Conservation (phyloP, 2,888 invertebrate species). For the Panzeria rudis region DNA sequence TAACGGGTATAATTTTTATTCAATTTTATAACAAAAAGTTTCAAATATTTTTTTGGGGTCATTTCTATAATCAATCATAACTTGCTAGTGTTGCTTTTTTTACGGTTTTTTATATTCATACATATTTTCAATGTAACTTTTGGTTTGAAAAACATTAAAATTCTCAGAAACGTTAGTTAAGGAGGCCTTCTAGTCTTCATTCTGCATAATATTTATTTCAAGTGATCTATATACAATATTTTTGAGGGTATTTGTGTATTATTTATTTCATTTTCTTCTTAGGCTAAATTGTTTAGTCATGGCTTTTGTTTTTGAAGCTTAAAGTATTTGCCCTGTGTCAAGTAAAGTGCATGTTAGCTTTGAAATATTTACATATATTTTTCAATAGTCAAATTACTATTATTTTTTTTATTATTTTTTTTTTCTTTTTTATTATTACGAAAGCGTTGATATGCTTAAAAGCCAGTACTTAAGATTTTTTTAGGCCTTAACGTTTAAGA, state of each 20-base stretch:
- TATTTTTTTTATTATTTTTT: neutral
- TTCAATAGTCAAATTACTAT: constrained; percentile 22
- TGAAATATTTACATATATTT: constrained; percentile 45
- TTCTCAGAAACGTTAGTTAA: constrained; percentile 63
- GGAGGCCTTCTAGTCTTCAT: constrained; percentile 61
- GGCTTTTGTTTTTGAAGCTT: constrained; percentile 27
- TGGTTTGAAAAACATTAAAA: constrained; percentile 31
- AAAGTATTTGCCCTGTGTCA: constrained; percentile 53
- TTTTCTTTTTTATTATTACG: neutral
- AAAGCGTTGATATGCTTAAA: neutral
- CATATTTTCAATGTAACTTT: constrained; percentile 13
- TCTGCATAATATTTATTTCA: constrained; percentile 54
- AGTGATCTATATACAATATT: constrained; percentile 52
- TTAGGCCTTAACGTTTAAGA: neutral
- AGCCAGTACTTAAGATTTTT: neutral
- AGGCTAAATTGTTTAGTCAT: constrained; percentile 66
- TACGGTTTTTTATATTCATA: neutral
- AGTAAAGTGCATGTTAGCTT: constrained; percentile 30
- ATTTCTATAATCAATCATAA: constrained; percentile 80
- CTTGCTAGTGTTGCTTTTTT: constrained; percentile 58
- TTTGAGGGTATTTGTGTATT: neutral
- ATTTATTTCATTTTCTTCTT: constrained; percentile 33
- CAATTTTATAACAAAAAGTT: constrained; percentile 55
- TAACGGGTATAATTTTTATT: constrained; percentile 58
- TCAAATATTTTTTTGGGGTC: constrained; percentile 77